Evolutionary conservation across 2,888 invertebrate genomes (phyloP), one percentile per base, ranked within the genome.

Genomic region (Caenorhabditis angaria): DNA sequence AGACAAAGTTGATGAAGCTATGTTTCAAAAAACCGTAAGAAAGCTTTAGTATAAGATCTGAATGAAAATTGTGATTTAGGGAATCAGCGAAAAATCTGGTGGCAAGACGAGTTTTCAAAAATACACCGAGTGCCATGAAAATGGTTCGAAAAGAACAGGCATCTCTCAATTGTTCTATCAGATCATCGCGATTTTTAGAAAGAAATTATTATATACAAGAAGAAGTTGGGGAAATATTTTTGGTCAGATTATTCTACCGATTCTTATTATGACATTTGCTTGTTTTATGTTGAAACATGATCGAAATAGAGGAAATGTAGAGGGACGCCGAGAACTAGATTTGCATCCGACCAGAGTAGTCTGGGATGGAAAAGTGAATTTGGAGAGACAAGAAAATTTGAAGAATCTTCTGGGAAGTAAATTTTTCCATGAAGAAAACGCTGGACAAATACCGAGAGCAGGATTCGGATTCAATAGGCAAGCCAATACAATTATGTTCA

Each of bases 191-290:
- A 75, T 77, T 67, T 65, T 74, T 25, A 41, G 59, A 1, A 74
- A 74, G 32, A 68, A 74, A 28, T 28, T 63, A 1, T 53, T 75
- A 6, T 77, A 77, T 41, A 59, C 71, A 10, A n/a, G 27, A 2
- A 29, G 74, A 24, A 74, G 74, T 41, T 68, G 66, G 71, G 66
- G 74, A 2, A 74, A 77, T 41, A 57, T 77, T 1, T 51, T 74
- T 29, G 71, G 68, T 14, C 77, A 77, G 61, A 73, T 77, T 14
- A 5, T 67, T 25, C 53, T 75, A 50, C 77, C 77, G 12, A 53
- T 78, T 2, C 35, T 73, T n/a, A 66, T 78, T 20, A 63, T 78
- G 27, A 41, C 72, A 14, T 61, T 78, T 18, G 67, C 70, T 12
- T 67, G 61, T 2, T 35, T 75, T 28, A 65, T 72, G n/a, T n/a